Evolutionary conservation across 2,888 invertebrate species (phyloP).

Genomic region (Drosophila putrida): DNA sequence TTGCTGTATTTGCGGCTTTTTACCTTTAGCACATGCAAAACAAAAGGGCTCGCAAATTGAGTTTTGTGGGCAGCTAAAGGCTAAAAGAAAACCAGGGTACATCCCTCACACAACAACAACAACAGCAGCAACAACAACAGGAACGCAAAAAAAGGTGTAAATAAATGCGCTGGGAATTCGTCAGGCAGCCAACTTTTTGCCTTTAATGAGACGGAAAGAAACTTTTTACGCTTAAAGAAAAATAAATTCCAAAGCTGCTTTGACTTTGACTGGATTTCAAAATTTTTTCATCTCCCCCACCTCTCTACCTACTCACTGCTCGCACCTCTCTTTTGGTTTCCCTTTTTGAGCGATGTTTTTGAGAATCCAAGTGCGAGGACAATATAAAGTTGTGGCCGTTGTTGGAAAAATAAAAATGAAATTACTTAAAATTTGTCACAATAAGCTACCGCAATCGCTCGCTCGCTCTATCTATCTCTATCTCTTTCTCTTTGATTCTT

Average conservation of each 20-base stretch:
- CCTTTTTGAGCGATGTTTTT: slow-evolving; percentile 28
- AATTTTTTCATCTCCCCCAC: neutral
- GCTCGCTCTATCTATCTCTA: neutral
- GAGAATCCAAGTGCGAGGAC: slow-evolving; percentile 53
- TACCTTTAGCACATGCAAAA: slow-evolving; percentile 76
- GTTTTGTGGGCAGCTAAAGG: slow-evolving; percentile 52
- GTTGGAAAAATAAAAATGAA: slow-evolving; percentile 77
- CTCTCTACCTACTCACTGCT: neutral
- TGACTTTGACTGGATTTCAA: slow-evolving; percentile 62
- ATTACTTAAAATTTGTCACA: slow-evolving; percentile 82
- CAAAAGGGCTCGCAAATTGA: slow-evolving; percentile 64
- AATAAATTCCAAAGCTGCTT: slow-evolving; percentile 57
- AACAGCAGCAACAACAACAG: neutral
- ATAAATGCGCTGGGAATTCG: slow-evolving; percentile 77
- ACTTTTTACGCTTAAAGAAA: slow-evolving; percentile 63
- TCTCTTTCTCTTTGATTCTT: neutral
- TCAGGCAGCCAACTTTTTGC: slow-evolving; percentile 54
- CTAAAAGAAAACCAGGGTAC: neutral
- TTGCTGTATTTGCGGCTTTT: slow-evolving; percentile 56
- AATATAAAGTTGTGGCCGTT: slow-evolving; percentile 65
- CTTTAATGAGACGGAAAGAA: slow-evolving; percentile 80
- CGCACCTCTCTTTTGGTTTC: slow-evolving; percentile 16
- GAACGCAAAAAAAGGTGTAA: slow-evolving; percentile 71
- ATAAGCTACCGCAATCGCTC: slow-evolving; percentile 64
- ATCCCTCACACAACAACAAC: neutral